Evolutionary conservation across 92 coral and sea anemone genomes (phyloP).

Genomic region (Heteractis magnifica): DNA sequence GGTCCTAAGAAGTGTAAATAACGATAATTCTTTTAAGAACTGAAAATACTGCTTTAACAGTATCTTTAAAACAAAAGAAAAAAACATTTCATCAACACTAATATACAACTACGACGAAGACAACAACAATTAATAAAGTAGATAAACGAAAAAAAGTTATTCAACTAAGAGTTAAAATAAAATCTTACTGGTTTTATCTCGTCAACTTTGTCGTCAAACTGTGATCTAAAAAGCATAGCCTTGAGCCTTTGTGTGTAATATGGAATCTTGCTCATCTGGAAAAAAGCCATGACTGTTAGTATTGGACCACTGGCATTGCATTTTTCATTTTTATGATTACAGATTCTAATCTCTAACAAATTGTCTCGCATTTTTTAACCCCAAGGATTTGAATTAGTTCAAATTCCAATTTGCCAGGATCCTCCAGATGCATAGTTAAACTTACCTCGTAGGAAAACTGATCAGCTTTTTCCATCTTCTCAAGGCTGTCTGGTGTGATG

Average conservation of each 20-base stretch:
- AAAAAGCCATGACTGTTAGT: too few relatives aligned
- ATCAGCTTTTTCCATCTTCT: slow-evolving; percentile 84
- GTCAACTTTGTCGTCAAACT: slow-evolving; percentile 94
- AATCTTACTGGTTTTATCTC: slow-evolving; percentile 94
- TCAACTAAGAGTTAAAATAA: not conserved
- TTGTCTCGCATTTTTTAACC: too few relatives aligned
- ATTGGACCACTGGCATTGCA: too few relatives aligned
- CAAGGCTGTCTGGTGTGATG: slow-evolving; percentile 72
- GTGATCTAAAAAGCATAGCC: slow-evolving; percentile 86
- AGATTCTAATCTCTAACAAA: too few relatives aligned
- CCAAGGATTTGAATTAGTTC: too few relatives aligned
- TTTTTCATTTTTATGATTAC: too few relatives aligned
- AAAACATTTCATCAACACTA: not conserved
- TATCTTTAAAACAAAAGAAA: too few relatives aligned
- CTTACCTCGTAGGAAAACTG: slow-evolving; percentile 81
- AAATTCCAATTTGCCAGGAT: too few relatives aligned
- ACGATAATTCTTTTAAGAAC: not conserved
- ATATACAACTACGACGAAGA: not conserved
- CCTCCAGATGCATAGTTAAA: not conserved
- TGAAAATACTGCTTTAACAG: too few relatives aligned
- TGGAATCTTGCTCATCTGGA: slow-evolving; percentile 92
- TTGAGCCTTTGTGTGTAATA: slow-evolving; percentile 89
- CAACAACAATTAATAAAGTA: not conserved
- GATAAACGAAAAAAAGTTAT: not conserved
- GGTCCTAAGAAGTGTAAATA: slow-evolving; percentile 54